These are phyloP conservation scores for Pachyuromys duprasi DNA, from an alignment of 2,797 vertebrate species.

Conservation along the genomic window DNA sequence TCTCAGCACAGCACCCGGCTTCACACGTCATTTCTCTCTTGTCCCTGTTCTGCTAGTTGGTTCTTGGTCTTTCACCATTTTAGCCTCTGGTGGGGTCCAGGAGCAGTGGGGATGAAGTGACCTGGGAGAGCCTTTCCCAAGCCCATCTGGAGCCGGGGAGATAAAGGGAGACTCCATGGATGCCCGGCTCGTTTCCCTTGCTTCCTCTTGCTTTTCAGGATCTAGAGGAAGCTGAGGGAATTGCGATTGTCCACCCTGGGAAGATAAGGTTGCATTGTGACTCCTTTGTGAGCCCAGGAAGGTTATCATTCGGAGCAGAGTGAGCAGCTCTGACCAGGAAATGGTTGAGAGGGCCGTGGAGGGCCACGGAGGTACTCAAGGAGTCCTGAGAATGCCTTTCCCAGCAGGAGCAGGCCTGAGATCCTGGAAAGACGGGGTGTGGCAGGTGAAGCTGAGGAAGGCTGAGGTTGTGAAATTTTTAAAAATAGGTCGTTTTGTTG, in stretches of 20 bases:
- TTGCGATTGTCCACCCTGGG: neutral
- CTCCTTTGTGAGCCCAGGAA: constrained; percentile 25
- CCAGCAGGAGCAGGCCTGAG: constrained; percentile 14
- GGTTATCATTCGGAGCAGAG: constrained; percentile 54
- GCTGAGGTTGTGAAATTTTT: constrained; percentile 44
- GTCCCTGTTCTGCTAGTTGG: neutral
- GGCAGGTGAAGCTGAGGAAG: constrained; percentile 21
- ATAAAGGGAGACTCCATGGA: neutral
- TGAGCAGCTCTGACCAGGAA: constrained; percentile 7
- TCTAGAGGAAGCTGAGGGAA: constrained; percentile 47
- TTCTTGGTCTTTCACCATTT: neutral
- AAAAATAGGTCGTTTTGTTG: constrained; percentile 70
- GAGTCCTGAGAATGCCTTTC: constrained; percentile 52
- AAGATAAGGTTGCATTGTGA: constrained; percentile 54
- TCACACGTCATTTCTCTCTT: neutral
- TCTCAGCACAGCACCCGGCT: neutral
- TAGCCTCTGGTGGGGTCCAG: neutral
- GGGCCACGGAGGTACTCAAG: neutral
- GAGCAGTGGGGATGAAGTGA: neutral
- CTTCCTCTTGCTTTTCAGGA: neutral
- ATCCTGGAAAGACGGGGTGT: constrained; percentile 58
- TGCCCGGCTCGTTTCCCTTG: neutral
- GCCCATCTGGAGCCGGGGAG: neutral
- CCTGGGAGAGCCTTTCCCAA: neutral
- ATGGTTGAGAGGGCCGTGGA: neutral